Conservation (phyloP, 2,113 vertebrate species). For the Bos indicus region DNA sequence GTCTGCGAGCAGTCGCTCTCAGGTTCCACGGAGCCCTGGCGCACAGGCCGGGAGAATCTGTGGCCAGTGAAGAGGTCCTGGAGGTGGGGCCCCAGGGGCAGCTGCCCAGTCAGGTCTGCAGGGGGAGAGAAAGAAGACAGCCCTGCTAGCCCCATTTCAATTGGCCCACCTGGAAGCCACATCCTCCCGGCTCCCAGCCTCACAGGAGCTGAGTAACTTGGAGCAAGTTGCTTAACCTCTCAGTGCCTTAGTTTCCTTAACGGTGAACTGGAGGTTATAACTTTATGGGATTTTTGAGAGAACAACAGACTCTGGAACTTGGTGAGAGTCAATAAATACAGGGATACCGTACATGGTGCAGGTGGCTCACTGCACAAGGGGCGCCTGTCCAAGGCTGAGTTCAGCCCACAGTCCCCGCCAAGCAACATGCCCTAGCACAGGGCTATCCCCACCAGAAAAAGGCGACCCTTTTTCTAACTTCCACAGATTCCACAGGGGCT, state of each 20-base stretch:
- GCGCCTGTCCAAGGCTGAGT: not conserved
- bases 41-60: slow-evolving; percentile 85
- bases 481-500: not conserved
- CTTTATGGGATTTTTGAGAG: not conserved
- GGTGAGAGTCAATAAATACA: not conserved
- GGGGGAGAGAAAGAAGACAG: not conserved
- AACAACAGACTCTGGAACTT: not conserved
- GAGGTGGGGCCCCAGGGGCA: slow-evolving; percentile 83
- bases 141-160: not conserved
- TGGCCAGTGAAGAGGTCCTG: slow-evolving; percentile 90
- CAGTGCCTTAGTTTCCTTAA: not conserved
- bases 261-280: not conserved
- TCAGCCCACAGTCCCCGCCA: not conserved
- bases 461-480: not conserved
- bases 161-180: not conserved
- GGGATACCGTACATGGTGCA: no score
- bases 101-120: slow-evolving; percentile 75
- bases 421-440: not conserved
- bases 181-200: not conserved
- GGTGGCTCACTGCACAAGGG: not conserved
- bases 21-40: slow-evolving; percentile 85
- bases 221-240: not conserved
- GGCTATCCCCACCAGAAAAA: not conserved
- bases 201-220: not conserved
- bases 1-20: slow-evolving; percentile 93